phyloP scores from a whole-genome alignment of 35 echinoderm and acorn worm species.

The Diadema setosum region DNA sequence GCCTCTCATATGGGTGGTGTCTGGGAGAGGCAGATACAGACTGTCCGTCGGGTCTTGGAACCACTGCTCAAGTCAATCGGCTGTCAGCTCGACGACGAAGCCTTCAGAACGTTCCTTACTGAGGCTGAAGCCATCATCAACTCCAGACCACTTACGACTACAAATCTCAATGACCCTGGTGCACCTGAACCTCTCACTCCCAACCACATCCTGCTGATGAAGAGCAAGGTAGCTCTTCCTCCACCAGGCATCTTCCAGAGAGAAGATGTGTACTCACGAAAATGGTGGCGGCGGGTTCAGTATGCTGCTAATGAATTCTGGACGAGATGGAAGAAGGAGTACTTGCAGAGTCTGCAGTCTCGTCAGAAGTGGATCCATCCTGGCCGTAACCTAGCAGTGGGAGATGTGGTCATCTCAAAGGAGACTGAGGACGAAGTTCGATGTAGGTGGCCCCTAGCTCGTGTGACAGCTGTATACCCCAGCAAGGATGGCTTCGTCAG shows the following conservation, averaged over 20 bases:
- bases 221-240: neutral
- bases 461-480: neutral
- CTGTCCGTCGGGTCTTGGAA: slow-evolving; percentile 39
- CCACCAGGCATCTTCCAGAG: slow-evolving; percentile 24
- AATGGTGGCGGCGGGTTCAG: slow-evolving; percentile 38
- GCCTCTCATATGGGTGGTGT: slow-evolving; percentile 53
- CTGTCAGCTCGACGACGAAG: slow-evolving; percentile 47
- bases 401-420: slow-evolving; percentile 35
- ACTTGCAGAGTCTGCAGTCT: neutral
- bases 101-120: slow-evolving; percentile 55
- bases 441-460: slow-evolving; percentile 34
- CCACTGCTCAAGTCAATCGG: neutral
- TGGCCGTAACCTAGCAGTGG: neutral
- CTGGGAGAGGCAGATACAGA: slow-evolving; percentile 57
- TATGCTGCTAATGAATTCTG: neutral
- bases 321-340: slow-evolving; percentile 20
- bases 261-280: neutral
- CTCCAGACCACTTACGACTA: slow-evolving; percentile 31
- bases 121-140: slow-evolving; percentile 55
- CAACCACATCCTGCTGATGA: slow-evolving; percentile 65
- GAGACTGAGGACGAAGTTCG: slow-evolving; percentile 7
- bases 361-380: slow-evolving; percentile 15
- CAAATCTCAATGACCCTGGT: slow-evolving; percentile 25
- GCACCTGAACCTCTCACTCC: slow-evolving; percentile 50
- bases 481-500: slow-evolving; percentile 19